phyloP scores from a whole-genome alignment of 2,797 vertebrate species.

The Cygnus olor region DNA sequence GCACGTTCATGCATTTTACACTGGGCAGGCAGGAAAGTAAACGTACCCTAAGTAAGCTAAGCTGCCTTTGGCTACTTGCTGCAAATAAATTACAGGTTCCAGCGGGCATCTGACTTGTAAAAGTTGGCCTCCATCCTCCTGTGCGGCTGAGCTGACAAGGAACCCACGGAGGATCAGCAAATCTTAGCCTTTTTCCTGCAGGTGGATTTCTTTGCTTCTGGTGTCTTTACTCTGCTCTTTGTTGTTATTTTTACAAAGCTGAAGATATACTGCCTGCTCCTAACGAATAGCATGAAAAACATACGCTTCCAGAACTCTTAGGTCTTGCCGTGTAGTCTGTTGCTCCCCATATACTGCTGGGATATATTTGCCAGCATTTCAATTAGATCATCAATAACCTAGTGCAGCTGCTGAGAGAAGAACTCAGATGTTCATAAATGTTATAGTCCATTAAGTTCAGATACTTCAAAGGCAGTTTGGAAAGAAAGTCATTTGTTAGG shows the following conservation, averaged over 20 bases:
- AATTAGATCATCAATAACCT: conserved; percentile 94
- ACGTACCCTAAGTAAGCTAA: background rate
- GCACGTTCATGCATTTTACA: background rate
- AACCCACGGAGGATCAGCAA: background rate
- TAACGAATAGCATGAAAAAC: conserved; percentile 57
- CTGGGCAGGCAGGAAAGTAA: background rate
- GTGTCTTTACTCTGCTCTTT: conserved; percentile 9
- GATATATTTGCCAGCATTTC: conserved; percentile 87
- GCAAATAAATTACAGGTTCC: background rate
- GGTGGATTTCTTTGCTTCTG: background rate
- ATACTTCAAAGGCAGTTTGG: conserved; percentile 78
- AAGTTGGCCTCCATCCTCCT: background rate
- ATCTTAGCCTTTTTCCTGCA: background rate
- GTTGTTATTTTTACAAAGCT: conserved; percentile 41
- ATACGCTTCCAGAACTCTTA: conserved; percentile 50
- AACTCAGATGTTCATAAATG: conserved; percentile 87
- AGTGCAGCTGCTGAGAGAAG: conserved; percentile 88
- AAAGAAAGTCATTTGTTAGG: conserved; percentile 77
- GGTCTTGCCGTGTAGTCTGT: conserved; percentile 54
- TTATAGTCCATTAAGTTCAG: conserved; percentile 80
- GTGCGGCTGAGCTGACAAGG: background rate
- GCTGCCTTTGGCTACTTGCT: background rate
- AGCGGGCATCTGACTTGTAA: background rate
- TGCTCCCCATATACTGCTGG: conserved; percentile 79
- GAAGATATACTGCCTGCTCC: conserved; percentile 31